Base-by-base conservation (phyloP, 2,888 invertebrate species). In the Tribolium freemani region DNA sequence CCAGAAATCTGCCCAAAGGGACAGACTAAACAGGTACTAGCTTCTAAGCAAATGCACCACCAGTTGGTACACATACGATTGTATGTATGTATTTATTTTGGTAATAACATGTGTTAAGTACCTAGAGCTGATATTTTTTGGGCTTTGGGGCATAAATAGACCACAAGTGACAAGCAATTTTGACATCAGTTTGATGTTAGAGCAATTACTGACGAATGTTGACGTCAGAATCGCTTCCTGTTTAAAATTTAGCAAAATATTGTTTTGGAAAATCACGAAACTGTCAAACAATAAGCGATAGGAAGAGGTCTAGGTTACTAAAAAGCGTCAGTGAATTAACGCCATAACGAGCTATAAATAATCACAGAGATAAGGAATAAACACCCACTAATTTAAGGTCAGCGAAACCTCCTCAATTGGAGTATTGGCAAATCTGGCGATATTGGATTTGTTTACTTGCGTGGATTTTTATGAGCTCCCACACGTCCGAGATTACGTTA, bases 381-480 rank as follows among this genome's bases (percentile, higher is more conserved):
- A 73, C 73, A 73, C 73, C 73, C 73, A 73, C 73, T 73, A 73
- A 70, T 73, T 73, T 70, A 73, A 70, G 67, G 70, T 73, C 73
- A 73, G 54, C 60, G 50, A 64, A 51, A 53, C 31, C 30, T 38
- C 53, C 10, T 30, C 26, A 16, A 1, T 16, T 16, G 16, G 16
- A 11, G 20, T 51, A 58, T 69, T 60, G 50, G 53, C 69, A 58
- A 67, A 69, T 69, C 60, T 20, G 46, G n/a, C 26, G 56, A 68
- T 57, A 60, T 48, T 61, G 16, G 16, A 16, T 16, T 16, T 26
- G 63, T 63, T 63, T 63, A 63, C 63, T 48, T 48, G 5, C 31
- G 50, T 13, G 20, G 5, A 51, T 38, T 68, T 45, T 56, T 68
- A 68, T 11, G 30, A 68, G 30, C 9, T 58, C 68, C 68, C 51